A percentile compares a stretch with the other conserved stretches of the same genome.
Evolutionary conservation across 2,888 invertebrate genomes (phyloP).

Genomic region (Amblyjoppa fuscipennis): DNA sequence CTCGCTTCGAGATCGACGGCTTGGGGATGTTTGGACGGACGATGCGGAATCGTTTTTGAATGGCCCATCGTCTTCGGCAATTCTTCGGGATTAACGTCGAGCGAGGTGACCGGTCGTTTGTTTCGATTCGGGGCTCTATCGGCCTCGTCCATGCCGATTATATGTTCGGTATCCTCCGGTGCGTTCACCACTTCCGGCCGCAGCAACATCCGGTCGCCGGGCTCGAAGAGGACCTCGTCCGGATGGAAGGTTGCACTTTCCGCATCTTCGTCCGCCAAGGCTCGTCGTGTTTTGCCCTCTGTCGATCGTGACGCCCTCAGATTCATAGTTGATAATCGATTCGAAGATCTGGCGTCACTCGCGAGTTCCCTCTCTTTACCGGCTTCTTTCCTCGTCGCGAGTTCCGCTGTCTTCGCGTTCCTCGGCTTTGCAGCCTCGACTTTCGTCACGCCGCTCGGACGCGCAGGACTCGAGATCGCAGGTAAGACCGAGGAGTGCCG

Average conservation of each 20-base stretch:
- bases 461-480: background rate
- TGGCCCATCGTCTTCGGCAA: slow-evolving; percentile 26
- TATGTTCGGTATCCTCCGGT: background rate
- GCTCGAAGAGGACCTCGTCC: slow-evolving; percentile 38
- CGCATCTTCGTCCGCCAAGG: background rate
- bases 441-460: background rate
- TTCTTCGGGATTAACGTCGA: slow-evolving; percentile 15
- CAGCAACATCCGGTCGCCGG: slow-evolving; percentile 1
- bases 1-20: slow-evolving; percentile 48
- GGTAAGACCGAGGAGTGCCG: background rate
- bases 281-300: background rate
- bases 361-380: background rate
- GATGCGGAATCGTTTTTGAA: slow-evolving; percentile 38
- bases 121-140: background rate
- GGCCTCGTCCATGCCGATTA: slow-evolving; percentile 39
- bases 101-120: slow-evolving; percentile 35
- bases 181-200: background rate
- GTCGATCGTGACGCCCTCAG: background rate
- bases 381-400: background rate
- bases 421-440: background rate
- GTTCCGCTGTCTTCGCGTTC: background rate
- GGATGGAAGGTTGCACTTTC: slow-evolving; percentile 56
- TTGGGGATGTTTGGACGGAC: slow-evolving; percentile 26
- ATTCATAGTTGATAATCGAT: background rate
- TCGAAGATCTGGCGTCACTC: background rate